These are phyloP conservation scores for Pomacea maculata DNA, from an alignment of 1,140 invertebrate species.

Conservation along the genomic window DNA sequence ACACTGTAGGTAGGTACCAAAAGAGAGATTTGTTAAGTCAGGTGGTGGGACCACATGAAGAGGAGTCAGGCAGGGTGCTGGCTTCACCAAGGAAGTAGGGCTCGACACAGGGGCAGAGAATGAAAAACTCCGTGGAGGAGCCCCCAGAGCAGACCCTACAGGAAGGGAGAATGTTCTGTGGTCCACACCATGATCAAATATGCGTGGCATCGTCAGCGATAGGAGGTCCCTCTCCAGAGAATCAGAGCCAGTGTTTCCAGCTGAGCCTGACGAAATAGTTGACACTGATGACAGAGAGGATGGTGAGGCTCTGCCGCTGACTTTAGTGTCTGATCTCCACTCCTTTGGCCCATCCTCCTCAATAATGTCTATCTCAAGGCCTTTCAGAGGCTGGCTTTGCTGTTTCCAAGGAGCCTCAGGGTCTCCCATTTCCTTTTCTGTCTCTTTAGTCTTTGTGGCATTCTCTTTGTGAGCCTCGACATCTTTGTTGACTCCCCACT, in stretches of 20 bases:
- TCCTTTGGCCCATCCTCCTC: no score
- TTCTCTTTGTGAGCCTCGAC: slow-evolving; percentile 15
- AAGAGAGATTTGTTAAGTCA: no score
- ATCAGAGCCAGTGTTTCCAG: slow-evolving; percentile 39
- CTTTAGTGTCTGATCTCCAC: not conserved
- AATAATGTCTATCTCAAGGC: not conserved
- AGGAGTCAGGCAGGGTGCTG: slow-evolving; percentile 15
- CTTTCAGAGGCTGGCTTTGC: not conserved
- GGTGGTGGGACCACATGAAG: slow-evolving; percentile 1
- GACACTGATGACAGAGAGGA: slow-evolving; percentile 44
- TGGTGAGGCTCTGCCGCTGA: slow-evolving; percentile 27
- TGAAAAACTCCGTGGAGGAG: slow-evolving; percentile 16
- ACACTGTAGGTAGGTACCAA: no score
- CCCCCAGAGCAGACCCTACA: slow-evolving; percentile 11
- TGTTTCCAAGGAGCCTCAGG: not conserved
- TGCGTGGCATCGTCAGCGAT: slow-evolving; percentile 49
- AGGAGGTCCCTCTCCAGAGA: slow-evolving; percentile 50
- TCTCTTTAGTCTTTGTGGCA: not conserved
- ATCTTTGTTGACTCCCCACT: slow-evolving; percentile 43
- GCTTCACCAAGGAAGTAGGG: slow-evolving; percentile 9
- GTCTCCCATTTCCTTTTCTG: not conserved
- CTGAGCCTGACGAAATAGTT: slow-evolving; percentile 35
- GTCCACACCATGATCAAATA: slow-evolving; percentile 22
- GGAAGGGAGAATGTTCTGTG: not conserved
- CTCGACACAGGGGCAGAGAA: slow-evolving; percentile 16